Evolutionary conservation across 2,797 vertebrate genomes (phyloP), one percentile per base, ranked within the genome.

Genomic region (Macroramphosus scolopax): DNA sequence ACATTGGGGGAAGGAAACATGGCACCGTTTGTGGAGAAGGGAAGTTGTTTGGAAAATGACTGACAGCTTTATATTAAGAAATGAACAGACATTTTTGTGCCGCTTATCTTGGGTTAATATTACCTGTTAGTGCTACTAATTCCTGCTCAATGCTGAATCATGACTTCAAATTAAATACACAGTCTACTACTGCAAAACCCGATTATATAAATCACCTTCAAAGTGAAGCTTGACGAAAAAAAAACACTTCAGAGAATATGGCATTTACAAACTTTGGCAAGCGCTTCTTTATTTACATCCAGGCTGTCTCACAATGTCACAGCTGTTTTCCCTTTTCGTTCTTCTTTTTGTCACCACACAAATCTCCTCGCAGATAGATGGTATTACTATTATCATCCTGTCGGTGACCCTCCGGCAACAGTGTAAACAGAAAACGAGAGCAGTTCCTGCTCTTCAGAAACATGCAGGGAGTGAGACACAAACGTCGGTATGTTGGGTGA

Each of bases 251-350:
- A 63, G 58, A 80, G 45, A 28, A 61, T 11, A 25, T 82, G 78
- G 79, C 77, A 83, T 89, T 88, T 85, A 86, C 87, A 91, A 91
- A 91, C 89, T 91, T 92, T 91, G 91, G 90, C 90, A 89, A 91
- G 86, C 77, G 88, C 89, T 91, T 89, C 78, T 90, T 91, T 90
- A 91, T 90, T 91, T 90, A 92, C 89, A 91, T 89, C 88, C 88
- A 89, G 75, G 68, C 82, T 78, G 87, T 87, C 84, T 80, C 63
- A 39, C 77, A 80, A 69, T 59, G 64, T 84, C 81, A 83, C 81
- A 88, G 82, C 82, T 81, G 66, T 76, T 79, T 81, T 84, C 66
- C 76, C 68, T 60, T 80, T 71, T 75, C 45, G 32, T 33, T n/a
- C 49, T n/a, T 50, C 13, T 37, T 34, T 22, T 26, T n/a, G 38